Percentiles rank a stretch among this genome's conserved stretches.
Evolutionary conservation across 92 coral and sea anemone genomes (phyloP).

Genomic region (Bergia sp.): DNA sequence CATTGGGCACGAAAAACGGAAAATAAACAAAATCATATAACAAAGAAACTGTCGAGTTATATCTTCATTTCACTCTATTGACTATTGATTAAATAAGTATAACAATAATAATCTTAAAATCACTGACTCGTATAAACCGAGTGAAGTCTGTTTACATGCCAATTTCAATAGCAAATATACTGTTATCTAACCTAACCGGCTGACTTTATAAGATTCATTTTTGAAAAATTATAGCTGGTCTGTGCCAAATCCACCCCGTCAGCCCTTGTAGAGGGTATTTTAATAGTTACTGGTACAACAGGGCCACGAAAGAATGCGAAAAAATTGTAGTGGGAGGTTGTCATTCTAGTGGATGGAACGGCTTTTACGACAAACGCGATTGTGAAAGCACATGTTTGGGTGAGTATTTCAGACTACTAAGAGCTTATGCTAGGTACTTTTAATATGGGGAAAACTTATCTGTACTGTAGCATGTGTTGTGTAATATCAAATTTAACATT

Average conservation of each 20-base stretch:
- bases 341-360: constrained; percentile 97
- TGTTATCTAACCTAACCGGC: background rate
- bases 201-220: background rate
- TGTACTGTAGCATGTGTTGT: too few species aligned
- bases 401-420: background rate
- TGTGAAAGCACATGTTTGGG: constrained; percentile 77
- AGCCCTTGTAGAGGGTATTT: constrained; percentile 86
- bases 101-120: too few species aligned
- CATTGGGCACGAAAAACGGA: too few species aligned
- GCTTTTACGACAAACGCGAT: constrained; percentile 64
- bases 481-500: too few species aligned
- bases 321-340: constrained; percentile 85
- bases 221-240: constrained; percentile 55
- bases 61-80: too few species aligned
- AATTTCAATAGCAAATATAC: background rate
- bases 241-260: constrained; percentile 78
- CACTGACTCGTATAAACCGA: too few species aligned
- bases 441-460: too few species aligned
- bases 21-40: too few species aligned
- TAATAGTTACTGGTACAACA: constrained; percentile 68
- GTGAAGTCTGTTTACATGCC: too few species aligned
- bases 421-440: too few species aligned
- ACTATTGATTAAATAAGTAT: too few species aligned
- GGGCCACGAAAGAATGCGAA: constrained; percentile 58
- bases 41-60: too few species aligned